These are phyloP conservation scores for Heliconius aoede DNA, from an alignment of 2,888 invertebrate genomes.

Conservation along the genomic window DNA sequence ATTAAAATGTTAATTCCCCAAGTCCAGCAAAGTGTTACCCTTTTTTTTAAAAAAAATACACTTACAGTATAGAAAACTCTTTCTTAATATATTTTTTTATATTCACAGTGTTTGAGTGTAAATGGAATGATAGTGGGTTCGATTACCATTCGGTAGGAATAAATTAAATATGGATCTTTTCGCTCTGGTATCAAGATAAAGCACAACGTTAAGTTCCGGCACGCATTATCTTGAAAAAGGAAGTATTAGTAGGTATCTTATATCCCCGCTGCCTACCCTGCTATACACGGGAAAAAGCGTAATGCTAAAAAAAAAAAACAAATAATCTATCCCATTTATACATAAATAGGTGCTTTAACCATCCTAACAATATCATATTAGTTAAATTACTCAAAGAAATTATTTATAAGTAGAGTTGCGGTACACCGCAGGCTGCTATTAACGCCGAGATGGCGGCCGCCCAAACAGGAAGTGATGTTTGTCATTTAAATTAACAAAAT, in stretches of 20 bases:
- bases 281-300: not conserved
- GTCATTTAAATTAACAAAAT: conserved; percentile 56
- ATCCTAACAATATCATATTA: conserved; percentile 22
- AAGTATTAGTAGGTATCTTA: not conserved
- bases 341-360: not conserved
- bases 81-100: not conserved
- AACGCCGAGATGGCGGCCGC: conserved; percentile 24
- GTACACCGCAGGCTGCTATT: conserved; percentile 32
- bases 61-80: not conserved
- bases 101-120: not conserved
- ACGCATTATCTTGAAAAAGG: not conserved
- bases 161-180: not conserved
- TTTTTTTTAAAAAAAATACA: too few relatives aligned
- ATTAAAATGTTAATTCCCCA: too few relatives aligned
- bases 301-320: too few relatives aligned
- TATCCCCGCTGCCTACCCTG: not conserved
- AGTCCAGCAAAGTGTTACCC: too few relatives aligned
- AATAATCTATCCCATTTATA: not conserved
- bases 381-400: conserved; percentile 34
- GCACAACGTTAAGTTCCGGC: too few relatives aligned
- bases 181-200: not conserved
- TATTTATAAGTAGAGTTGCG: conserved; percentile 41
- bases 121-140: not conserved
- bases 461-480: conserved; percentile 23
- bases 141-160: not conserved